Evolutionary conservation across 2,888 invertebrate species (phyloP).

Genomic region (Reticulitermes lucifugus): DNA sequence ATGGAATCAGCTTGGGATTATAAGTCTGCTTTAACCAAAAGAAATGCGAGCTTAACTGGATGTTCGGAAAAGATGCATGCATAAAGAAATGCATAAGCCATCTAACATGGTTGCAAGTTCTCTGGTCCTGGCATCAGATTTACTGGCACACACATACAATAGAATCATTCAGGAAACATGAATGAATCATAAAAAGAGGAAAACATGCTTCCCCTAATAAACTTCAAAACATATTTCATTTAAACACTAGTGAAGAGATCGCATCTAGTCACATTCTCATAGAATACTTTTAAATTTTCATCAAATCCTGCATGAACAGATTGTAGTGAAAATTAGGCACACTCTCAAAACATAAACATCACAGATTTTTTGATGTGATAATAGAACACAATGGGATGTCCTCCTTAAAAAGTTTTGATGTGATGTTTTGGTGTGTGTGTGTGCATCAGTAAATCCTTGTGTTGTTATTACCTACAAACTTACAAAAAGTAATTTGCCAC

Average conservation of each 20-base stretch:
- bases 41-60: not conserved
- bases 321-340: not conserved
- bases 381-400: not conserved
- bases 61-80: not conserved
- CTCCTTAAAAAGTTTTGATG: no score
- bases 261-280: not conserved
- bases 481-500: not conserved
- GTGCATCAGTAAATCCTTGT: not conserved
- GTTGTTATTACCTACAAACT: slow-evolving; percentile 5
- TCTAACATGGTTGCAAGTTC: not conserved
- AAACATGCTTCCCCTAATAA: not conserved
- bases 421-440: not conserved
- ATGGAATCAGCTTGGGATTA: not conserved
- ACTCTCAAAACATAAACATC: not conserved
- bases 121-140: slow-evolving; percentile 1
- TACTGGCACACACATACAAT: not conserved
- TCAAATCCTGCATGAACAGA: slow-evolving; percentile 2
- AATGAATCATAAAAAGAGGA: not conserved
- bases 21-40: not conserved
- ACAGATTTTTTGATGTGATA: not conserved
- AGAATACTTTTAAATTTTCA: not conserved
- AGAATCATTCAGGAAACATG: not conserved
- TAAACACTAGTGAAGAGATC: no score
- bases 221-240: not conserved
- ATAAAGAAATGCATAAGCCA: not conserved